Evolutionary conservation across 64 coral and sea anemone species (phyloP), one percentile per base, ranked within the genome.

Genomic region (Montipora capricornis): DNA sequence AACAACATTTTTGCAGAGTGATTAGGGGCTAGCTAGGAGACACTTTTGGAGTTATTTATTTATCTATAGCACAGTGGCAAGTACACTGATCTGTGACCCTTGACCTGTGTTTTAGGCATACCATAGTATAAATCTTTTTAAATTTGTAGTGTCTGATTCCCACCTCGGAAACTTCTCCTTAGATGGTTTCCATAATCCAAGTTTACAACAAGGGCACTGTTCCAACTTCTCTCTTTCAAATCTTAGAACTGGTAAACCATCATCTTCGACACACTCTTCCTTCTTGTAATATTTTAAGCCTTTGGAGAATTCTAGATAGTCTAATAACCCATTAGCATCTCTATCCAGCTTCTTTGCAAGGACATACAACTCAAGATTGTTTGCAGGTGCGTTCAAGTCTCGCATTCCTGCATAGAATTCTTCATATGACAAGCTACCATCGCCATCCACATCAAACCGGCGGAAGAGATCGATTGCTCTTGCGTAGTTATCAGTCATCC

Each of bases 321-420:
- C 97, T 53, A 99, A 89, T 26, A 90, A 74, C 16, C 89, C 97
- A 90, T 99, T 96, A 24, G 22, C 60, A 92, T 99, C 95, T 75
- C 80, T 93, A 22, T 99, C 97, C 9, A 99, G 37, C 86, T 94
- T 99, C 87, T 96, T 99, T 2, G 97, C 97, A 26, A 99, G 67
- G 52, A 99, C 83, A 94, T 99, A 99, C 7, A 99, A 68, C 68
- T 99, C 97, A 74, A 96, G 80, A 74, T 94, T 99, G 76, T 99
- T 99, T 10, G 95, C 95, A 22, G 97, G 97, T 66, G 95, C 97
- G 74, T 96, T 88, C 16, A 99, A 78, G 66, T 99, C 97, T 94
- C 97, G 91, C 97, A 99, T 99, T 94, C 97, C 97, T 26, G 97
- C 97, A 82, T 99, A 99, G 74, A 99, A 99, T 49, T 99, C 97